A percentile compares a stretch with the other conserved stretches of the same genome.
These are phyloP conservation scores for Drosophila nr. medialis DNA, from an alignment of 2,888 invertebrate species.

Conservation along the genomic window DNA sequence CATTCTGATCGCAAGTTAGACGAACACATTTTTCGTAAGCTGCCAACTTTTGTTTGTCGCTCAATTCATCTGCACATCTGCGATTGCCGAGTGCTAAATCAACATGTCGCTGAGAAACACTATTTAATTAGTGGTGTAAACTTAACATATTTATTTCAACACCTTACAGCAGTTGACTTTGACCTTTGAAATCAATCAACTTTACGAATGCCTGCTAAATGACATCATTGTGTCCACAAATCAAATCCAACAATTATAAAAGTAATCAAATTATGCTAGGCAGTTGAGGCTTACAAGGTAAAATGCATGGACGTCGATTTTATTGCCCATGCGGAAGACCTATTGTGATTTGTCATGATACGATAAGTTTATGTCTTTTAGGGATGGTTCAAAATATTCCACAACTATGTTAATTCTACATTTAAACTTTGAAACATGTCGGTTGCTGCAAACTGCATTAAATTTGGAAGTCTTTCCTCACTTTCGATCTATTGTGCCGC, in stretches of 20 bases:
- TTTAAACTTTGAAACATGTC: neutral
- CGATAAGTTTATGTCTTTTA: neutral
- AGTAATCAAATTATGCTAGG: neutral
- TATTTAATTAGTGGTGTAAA: slow-evolving; percentile 24
- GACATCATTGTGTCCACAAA: slow-evolving; percentile 27
- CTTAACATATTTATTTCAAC: slow-evolving; percentile 38
- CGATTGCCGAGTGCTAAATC: slow-evolving; percentile 19
- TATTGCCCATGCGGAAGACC: neutral
- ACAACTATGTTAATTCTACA: neutral
- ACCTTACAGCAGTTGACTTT: slow-evolving; percentile 50
- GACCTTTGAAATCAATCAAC: slow-evolving; percentile 60
- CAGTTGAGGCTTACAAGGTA: slow-evolving; percentile 12
- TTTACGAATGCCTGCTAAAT: slow-evolving; percentile 10
- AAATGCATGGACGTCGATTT: neutral
- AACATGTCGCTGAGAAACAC: slow-evolving; percentile 29
- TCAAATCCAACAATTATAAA: neutral
- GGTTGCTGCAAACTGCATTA: neutral
- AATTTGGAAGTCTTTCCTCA: neutral
- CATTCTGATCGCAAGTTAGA: slow-evolving; percentile 9
- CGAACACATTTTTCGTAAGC: slow-evolving; percentile 7
- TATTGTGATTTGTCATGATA: neutral
- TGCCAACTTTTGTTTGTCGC: neutral
- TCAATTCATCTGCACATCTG: slow-evolving; percentile 9
- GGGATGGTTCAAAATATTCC: neutral
- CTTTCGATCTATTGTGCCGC: neutral